A percentile compares a stretch with the other conserved stretches of the same genome.
Conservation (phyloP, 2,888 invertebrate species). For the Pammene aurita region DNA sequence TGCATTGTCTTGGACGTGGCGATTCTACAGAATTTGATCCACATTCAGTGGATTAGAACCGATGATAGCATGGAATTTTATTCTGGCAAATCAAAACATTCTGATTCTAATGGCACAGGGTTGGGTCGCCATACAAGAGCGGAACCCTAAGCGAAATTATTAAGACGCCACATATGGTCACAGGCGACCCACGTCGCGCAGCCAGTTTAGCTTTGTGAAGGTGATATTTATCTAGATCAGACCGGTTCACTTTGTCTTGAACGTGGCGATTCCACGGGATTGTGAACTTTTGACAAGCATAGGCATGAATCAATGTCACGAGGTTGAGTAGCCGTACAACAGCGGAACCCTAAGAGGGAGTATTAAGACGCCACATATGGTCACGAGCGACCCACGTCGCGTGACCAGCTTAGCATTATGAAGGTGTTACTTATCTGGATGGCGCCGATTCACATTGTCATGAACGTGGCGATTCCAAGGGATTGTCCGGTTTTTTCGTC, state of each 20-base stretch:
- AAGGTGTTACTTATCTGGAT: constrained; percentile 77
- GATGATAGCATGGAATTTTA: no score
- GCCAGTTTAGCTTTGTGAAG: constrained; percentile 69
- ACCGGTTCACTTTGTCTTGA: constrained; percentile 62
- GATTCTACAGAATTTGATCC: no score
- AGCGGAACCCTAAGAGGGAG: constrained; percentile 60
- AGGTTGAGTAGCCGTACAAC: no score
- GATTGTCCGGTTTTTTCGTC: no score
- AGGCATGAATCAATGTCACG: no score
- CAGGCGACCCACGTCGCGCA: constrained; percentile 68
- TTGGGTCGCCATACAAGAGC: neutral
- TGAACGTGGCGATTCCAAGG: neutral
- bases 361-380: constrained; percentile 63
- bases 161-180: constrained; percentile 63
- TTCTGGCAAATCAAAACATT: no score
- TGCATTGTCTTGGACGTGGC: constrained; percentile 49
- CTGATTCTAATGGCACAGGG: no score
- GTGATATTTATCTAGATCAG: constrained; percentile 77
- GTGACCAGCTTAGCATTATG: constrained; percentile 67
- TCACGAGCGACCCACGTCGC: constrained; percentile 68
- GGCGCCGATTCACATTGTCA: constrained; percentile 66
- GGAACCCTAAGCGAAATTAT: constrained; percentile 61
- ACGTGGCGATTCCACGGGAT: neutral
- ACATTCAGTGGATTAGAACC: no score
- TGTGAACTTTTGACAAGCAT: no score